These are phyloP conservation scores for Amia ocellicauda DNA, from an alignment of 2,113 vertebrate genomes.

Conservation along the genomic window DNA sequence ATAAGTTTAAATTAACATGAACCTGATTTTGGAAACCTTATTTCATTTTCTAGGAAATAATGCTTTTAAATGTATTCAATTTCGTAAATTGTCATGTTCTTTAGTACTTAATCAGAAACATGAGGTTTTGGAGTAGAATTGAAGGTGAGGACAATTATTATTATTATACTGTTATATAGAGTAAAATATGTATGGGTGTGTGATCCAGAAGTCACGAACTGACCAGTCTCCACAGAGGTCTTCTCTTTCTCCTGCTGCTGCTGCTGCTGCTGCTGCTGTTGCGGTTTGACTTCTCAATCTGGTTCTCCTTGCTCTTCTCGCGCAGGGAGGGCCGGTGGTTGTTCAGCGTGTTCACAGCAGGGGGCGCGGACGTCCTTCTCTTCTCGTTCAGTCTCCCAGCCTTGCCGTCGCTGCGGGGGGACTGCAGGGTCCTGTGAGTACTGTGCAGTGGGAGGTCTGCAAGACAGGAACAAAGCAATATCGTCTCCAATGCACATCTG, in stretches of 20 bases:
- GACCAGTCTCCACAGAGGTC: conserved; percentile 58
- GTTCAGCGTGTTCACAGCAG: conserved; percentile 55
- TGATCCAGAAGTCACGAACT: conserved; percentile 1
- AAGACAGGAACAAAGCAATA: conserved; percentile 21
- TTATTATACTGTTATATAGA: too few relatives aligned
- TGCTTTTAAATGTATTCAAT: too few relatives aligned
- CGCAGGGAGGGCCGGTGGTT: conserved; percentile 54
- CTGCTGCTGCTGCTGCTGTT: conserved; percentile 45
- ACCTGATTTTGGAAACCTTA: too few relatives aligned
- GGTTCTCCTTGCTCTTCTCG: conserved; percentile 61
- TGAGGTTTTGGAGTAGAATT: too few relatives aligned
- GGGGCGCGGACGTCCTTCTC: conserved; percentile 67
- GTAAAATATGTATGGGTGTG: too few relatives aligned
- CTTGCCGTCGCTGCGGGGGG: conserved; percentile 55
- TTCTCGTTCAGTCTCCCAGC: conserved; percentile 42
- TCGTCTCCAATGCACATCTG: not conserved
- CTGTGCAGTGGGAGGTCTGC: conserved; percentile 54
- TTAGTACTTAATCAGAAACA: too few relatives aligned
- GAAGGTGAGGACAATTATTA: too few relatives aligned
- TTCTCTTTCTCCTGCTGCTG: conserved; percentile 48
- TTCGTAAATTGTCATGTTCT: too few relatives aligned
- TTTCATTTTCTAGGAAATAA: too few relatives aligned
- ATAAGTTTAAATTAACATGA: too few relatives aligned
- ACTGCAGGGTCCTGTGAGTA: conserved; percentile 49
- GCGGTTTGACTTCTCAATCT: conserved; percentile 48